These are phyloP conservation scores for Labeo catla DNA, from an alignment of 2,113 vertebrate genomes.

Conservation along the genomic window DNA sequence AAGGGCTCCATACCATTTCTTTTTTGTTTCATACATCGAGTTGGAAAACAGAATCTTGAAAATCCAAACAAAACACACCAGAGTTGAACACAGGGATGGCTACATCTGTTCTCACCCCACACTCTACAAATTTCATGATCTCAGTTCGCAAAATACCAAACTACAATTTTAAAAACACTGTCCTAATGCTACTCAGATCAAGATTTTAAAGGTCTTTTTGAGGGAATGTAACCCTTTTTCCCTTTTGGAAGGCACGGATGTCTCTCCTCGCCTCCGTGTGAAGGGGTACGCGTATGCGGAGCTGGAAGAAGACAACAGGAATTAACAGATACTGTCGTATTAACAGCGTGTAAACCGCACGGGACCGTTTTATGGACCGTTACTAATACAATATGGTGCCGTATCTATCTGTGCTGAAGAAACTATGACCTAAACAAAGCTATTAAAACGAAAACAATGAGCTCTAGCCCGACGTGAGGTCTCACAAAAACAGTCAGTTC, in stretches of 20 bases:
- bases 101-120: conserved; percentile 2
- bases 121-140: conserved; percentile 6
- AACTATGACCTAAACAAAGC: not conserved
- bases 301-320: conserved; percentile 42
- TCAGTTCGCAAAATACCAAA: conserved; percentile 18
- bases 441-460: not conserved
- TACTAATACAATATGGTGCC: conserved; percentile 7
- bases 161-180: conserved; percentile 32
- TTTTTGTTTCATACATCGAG: not conserved
- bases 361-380: not conserved
- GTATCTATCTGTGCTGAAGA: conserved; percentile 13
- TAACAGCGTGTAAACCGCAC: conserved; percentile 37
- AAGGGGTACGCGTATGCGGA: conserved; percentile 30
- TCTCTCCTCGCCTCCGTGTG: conserved; percentile 43
- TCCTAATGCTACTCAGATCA: conserved; percentile 41
- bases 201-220: conserved; percentile 41
- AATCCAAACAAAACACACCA: not conserved
- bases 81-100: conserved; percentile 1
- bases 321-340: conserved; percentile 39
- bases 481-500: conserved; percentile 50
- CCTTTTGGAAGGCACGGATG: conserved; percentile 56
- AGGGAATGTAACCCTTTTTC: conserved; percentile 49
- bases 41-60: not conserved
- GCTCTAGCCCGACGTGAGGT: not conserved
- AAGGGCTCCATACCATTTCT: not conserved